These are phyloP conservation scores for Sebastes matsubarae DNA, from an alignment of 2,797 vertebrate species.

Conservation along the genomic window DNA sequence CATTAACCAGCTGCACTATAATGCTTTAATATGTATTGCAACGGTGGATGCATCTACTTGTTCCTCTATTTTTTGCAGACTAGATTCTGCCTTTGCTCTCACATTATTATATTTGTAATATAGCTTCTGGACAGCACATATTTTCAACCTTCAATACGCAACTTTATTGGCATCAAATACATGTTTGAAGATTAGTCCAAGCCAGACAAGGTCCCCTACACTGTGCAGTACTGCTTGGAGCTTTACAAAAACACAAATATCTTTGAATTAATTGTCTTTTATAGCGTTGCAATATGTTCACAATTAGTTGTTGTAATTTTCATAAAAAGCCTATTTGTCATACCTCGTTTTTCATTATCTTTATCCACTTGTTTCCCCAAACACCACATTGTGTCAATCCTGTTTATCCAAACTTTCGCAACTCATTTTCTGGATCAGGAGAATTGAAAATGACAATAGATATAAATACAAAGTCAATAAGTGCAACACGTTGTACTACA, in stretches of 20 bases:
- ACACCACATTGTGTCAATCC: not conserved
- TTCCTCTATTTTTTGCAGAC: not conserved
- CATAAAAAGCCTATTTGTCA: not conserved
- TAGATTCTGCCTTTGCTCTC: not conserved
- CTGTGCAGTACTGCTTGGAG: not conserved
- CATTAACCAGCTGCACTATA: not conserved
- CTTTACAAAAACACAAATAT: accelerated
- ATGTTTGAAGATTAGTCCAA: not conserved
- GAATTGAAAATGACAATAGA: not conserved
- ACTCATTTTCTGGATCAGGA: not conserved
- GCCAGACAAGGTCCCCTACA: not conserved
- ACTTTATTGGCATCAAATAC: not conserved
- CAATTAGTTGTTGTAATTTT: not conserved
- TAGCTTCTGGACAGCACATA: not conserved
- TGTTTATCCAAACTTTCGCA: not conserved
- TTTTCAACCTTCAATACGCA: not conserved
- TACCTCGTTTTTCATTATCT: not conserved
- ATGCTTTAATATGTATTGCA: not conserved
- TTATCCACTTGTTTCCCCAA: not conserved
- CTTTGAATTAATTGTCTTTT: not conserved
- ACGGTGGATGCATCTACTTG: not conserved
- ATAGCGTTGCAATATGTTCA: not conserved
- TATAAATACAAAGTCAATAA: too few relatives aligned
- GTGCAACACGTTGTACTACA: too few relatives aligned
- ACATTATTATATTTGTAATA: not conserved